Evolutionary conservation across 2,797 vertebrate genomes (phyloP).

Genomic region (Acropternis orthonyx): DNA sequence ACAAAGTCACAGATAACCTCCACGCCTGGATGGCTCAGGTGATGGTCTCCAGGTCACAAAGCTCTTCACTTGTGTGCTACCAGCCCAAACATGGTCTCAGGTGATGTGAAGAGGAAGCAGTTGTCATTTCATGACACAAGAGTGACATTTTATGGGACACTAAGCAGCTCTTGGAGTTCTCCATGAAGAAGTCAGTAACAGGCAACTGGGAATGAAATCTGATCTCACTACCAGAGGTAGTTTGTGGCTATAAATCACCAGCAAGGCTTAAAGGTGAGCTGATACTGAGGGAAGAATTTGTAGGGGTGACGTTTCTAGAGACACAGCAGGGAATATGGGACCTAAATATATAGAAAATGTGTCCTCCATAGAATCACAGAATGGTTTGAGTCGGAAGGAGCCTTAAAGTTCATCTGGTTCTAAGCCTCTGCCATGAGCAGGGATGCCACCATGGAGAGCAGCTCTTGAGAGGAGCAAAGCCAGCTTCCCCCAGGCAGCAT

Average conservation of each 20-base stretch:
- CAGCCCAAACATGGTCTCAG: background rate
- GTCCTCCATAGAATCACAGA: background rate
- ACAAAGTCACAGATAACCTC: background rate
- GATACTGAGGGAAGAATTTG: background rate
- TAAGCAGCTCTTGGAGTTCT: background rate
- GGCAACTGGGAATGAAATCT: background rate
- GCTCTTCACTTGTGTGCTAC: background rate
- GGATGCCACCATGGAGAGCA: background rate
- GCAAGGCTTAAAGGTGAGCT: background rate
- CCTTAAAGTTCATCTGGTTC: background rate
- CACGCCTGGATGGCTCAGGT: background rate
- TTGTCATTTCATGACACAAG: background rate
- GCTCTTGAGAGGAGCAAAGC: background rate
- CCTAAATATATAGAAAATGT: background rate
- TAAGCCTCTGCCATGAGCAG: background rate
- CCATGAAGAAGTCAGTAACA: background rate
- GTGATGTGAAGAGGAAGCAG: background rate
- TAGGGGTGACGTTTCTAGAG: background rate
- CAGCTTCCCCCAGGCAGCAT: background rate
- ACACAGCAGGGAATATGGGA: background rate
- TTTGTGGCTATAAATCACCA: background rate
- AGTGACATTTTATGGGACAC: background rate
- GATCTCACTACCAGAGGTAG: background rate
- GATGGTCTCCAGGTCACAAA: background rate
- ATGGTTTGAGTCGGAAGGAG: background rate